Conservation (phyloP, 2,797 vertebrate species). For the Ptychobarbus kaznakovi region DNA sequence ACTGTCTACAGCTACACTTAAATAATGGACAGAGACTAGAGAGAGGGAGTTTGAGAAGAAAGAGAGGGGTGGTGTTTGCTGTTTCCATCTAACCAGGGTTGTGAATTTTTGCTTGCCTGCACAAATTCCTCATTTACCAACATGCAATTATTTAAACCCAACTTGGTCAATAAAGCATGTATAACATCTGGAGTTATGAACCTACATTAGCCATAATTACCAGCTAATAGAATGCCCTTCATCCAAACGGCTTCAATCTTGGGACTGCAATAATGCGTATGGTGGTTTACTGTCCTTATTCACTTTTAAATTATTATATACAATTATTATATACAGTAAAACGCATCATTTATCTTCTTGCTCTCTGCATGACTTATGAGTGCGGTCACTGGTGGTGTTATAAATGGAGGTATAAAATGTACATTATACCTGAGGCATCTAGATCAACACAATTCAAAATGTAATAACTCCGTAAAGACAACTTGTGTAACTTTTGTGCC, state of each 20-base stretch:
- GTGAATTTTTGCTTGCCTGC: slow-evolving; percentile 72
- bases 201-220: slow-evolving; percentile 53
- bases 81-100: slow-evolving; percentile 40
- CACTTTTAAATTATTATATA: slow-evolving; percentile 31
- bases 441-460: slow-evolving; percentile 4
- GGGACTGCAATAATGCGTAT: slow-evolving; percentile 20
- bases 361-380: not conserved
- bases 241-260: slow-evolving; percentile 44
- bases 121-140: slow-evolving; percentile 76
- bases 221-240: slow-evolving; percentile 51
- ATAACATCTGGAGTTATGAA: slow-evolving; percentile 56
- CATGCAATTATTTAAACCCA: slow-evolving; percentile 76
- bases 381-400: slow-evolving; percentile 23
- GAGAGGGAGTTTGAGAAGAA: not conserved
- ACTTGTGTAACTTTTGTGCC: not conserved
- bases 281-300: slow-evolving; percentile 21
- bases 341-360: slow-evolving; percentile 21
- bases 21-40: slow-evolving; percentile 7
- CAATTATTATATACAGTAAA: slow-evolving; percentile 32
- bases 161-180: slow-evolving; percentile 48
- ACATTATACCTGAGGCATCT: not conserved
- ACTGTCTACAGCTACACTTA: slow-evolving; percentile 20
- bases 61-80: slow-evolving; percentile 22
- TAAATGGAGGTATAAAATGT: slow-evolving; percentile 20
- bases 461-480: not conserved